A percentile compares a stretch with the other conserved stretches of the same genome.
These are phyloP conservation scores for Lepidonotus clava DNA, from an alignment of 2,888 invertebrate species.

Conservation along the genomic window DNA sequence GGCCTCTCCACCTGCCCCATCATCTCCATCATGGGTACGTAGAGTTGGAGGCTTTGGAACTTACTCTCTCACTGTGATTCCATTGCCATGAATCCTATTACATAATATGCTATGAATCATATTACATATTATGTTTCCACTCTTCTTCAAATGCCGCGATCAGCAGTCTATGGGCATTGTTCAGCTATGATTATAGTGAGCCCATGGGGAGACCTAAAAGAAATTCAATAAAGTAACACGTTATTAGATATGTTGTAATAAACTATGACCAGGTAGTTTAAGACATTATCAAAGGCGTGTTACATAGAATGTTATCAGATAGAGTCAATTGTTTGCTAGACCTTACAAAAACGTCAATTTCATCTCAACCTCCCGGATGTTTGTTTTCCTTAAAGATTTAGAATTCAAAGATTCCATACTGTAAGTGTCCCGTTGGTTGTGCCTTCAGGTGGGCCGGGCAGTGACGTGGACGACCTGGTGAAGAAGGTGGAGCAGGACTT, in stretches of 20 bases:
- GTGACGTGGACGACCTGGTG: conserved; percentile 8
- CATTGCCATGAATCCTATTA: background rate
- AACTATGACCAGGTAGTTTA: background rate
- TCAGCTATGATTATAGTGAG: background rate
- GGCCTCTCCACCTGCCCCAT: conserved; percentile 84
- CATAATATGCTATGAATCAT: background rate
- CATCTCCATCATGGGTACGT: conserved; percentile 90
- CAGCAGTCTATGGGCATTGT: background rate
- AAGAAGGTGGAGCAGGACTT: background rate
- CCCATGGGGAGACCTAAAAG: background rate
- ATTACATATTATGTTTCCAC: background rate
- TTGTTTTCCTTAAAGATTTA: background rate
- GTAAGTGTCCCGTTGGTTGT: background rate
- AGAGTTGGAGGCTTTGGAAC: background rate
- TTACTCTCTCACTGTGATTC: background rate
- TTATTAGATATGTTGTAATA: background rate
- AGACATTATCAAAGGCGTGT: background rate
- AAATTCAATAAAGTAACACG: background rate
- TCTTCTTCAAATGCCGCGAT: background rate
- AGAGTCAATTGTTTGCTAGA: background rate
- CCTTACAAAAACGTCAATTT: background rate
- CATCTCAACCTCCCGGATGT: background rate
- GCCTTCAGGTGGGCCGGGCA: conserved; percentile 21
- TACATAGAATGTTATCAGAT: background rate
- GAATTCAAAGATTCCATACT: background rate